Evolutionary conservation across 2,888 invertebrate species (phyloP).

Genomic region (Mesorhabditis sp.): DNA sequence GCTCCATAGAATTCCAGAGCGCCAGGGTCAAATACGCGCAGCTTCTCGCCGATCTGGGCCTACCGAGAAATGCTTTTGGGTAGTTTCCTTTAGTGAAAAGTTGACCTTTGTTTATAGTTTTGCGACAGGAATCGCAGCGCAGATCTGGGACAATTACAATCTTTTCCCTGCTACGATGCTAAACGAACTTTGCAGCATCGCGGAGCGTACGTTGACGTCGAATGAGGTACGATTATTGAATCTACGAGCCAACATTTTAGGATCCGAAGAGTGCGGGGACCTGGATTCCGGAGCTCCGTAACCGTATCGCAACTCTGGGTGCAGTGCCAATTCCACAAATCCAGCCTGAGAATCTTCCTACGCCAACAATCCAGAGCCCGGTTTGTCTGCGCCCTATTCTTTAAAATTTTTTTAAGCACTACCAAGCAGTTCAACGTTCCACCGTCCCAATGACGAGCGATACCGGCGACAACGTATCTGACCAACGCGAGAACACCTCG

Average conservation of each 20-base stretch:
- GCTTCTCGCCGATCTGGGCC: slow-evolving; percentile 28
- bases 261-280: slow-evolving; percentile 12
- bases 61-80: no score
- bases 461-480: no score
- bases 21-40: slow-evolving; percentile 44
- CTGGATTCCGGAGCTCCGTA: slow-evolving; percentile 23
- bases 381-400: no score
- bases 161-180: slow-evolving; percentile 17
- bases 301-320: neutral
- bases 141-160: slow-evolving; percentile 19
- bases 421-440: no score
- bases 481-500: no score
- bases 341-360: no score
- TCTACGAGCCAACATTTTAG: no score
- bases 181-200: slow-evolving; percentile 35
- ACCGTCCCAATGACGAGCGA: no score
- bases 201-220: slow-evolving; percentile 23
- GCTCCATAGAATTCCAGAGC: slow-evolving; percentile 37
- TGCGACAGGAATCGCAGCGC: slow-evolving; percentile 25
- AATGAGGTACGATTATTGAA: neutral
- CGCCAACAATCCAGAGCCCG: no score
- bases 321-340: no score
- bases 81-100: neutral
- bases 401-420: no score
- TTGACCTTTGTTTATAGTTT: slow-evolving; percentile 17